Evolutionary conservation across 2,113 vertebrate species (phyloP).

Genomic region (Sturnira hondurensis): DNA sequence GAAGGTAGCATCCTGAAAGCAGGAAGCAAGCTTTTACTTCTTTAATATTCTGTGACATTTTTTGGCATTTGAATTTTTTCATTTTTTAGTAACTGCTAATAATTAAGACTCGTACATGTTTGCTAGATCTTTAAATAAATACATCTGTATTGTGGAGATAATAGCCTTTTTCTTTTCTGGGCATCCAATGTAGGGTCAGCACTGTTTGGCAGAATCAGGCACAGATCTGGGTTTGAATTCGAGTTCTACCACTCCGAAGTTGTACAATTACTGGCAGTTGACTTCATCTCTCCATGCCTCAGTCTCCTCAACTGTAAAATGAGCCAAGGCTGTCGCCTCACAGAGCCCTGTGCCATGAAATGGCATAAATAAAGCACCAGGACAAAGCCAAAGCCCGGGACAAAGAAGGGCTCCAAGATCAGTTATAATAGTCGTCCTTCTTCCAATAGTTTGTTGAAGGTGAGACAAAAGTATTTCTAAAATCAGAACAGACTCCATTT

Average conservation of each 20-base stretch:
- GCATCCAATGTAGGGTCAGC: background rate
- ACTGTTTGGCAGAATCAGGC: background rate
- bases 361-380: background rate
- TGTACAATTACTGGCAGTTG: background rate
- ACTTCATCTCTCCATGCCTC: background rate
- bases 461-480: background rate
- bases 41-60: background rate
- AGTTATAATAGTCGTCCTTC: background rate
- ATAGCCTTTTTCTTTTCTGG: background rate
- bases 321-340: background rate
- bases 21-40: background rate
- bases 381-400: background rate
- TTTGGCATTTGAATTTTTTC: background rate
- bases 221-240: background rate
- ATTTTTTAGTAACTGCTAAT: slow-evolving; percentile 2
- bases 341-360: background rate
- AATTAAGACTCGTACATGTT: background rate
- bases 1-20: background rate
- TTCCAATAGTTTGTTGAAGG: background rate
- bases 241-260: background rate
- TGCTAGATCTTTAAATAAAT: background rate
- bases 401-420: background rate
- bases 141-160: background rate
- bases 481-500: background rate
- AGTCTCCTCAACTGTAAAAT: background rate